Base-by-base conservation (phyloP, 2,113 vertebrate species). In the Podarcis cretensis region DNA sequence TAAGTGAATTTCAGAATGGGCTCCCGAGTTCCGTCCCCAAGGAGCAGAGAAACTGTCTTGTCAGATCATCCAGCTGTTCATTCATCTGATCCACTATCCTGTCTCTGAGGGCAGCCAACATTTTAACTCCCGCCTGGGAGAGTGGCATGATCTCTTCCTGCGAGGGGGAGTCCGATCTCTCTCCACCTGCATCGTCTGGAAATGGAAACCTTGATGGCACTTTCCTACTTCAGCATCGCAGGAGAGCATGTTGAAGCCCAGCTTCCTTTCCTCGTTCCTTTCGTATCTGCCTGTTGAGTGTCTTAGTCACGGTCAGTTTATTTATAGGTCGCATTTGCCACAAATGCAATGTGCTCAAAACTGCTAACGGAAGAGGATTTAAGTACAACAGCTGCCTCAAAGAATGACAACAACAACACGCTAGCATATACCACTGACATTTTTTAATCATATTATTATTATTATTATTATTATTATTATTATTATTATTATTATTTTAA, bases 111-210 rank as follows among this genome's bases (percentile, higher is more conserved):
- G 80, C 82, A 82, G 71, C 63, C 73, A 40, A 37, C 74, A 78
- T 84, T 84, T 89, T 78, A 89, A 84, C 74, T 89, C 87, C 87
- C 87, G 69, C 43, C 21, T 59, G 87, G 74, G 66, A 89, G 54
- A 89, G 68, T 32, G 69, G 63, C 81, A 89, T 89, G 87, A 84
- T 89, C 87, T 84, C 63, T 84, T 83, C 87, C 81, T 78, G 75
- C 14, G 63, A 35, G 75, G 65, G 27, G 85, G 75, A 16, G 37
- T 30, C 75, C 69, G 65, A 84, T 89, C 75, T 89, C 59, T 69
- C 66, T 76, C 76, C 81, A 78, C 74, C 63, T 89, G 81, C 63
- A 89, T 84, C 81, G 78, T 89, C 87, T 84, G 63, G 87, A 89
- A 89, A 18, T 68, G 87, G 75, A 89, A 89, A 84, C n/a, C 81